Evolutionary conservation across 2,888 invertebrate species (phyloP).

Genomic region (Nomada fabriciana): DNA sequence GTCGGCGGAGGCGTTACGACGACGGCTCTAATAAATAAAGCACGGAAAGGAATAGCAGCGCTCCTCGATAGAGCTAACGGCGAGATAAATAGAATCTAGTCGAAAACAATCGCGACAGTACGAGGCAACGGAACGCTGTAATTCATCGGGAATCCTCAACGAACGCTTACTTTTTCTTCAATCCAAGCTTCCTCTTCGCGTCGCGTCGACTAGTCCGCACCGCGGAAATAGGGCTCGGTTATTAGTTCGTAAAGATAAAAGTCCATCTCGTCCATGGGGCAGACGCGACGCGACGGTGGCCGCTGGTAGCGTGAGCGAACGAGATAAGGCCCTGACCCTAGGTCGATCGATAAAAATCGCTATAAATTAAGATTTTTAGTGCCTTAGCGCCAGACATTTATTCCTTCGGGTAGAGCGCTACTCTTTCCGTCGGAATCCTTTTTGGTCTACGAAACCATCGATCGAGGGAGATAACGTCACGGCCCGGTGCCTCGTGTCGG

Average conservation of each 20-base stretch:
- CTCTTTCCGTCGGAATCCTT: slow-evolving; percentile 44
- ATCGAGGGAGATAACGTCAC: slow-evolving; percentile 55
- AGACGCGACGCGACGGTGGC: slow-evolving; percentile 7
- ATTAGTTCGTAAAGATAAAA: slow-evolving; percentile 62
- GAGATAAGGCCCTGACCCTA: slow-evolving; percentile 60
- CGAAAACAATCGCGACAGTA: slow-evolving; percentile 74
- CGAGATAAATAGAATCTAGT: slow-evolving; percentile 70
- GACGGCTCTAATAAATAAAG: slow-evolving; percentile 64
- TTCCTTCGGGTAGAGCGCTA: slow-evolving; percentile 30
- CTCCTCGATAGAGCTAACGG: slow-evolving; percentile 40
- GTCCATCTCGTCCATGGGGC: slow-evolving; percentile 12
- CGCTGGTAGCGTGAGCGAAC: slow-evolving; percentile 47
- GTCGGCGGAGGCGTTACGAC: slow-evolving; percentile 20
- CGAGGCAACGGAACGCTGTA: slow-evolving; percentile 59
- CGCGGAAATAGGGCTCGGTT: slow-evolving; percentile 55
- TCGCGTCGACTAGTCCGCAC: slow-evolving; percentile 21
- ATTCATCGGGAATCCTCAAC: slow-evolving; percentile 62
- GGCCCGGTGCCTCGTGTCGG: slow-evolving; percentile 28
- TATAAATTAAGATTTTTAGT: slow-evolving; percentile 68
- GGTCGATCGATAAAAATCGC: slow-evolving; percentile 63
- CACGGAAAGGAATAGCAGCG: slow-evolving; percentile 19
- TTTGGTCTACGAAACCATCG: slow-evolving; percentile 53
- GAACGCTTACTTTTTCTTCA: slow-evolving; percentile 20
- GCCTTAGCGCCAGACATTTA: slow-evolving; percentile 43
- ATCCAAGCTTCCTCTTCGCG: slow-evolving; percentile 24